These are phyloP conservation scores for Dione vanillae DNA, from an alignment of 2,888 invertebrate genomes.

Conservation along the genomic window DNA sequence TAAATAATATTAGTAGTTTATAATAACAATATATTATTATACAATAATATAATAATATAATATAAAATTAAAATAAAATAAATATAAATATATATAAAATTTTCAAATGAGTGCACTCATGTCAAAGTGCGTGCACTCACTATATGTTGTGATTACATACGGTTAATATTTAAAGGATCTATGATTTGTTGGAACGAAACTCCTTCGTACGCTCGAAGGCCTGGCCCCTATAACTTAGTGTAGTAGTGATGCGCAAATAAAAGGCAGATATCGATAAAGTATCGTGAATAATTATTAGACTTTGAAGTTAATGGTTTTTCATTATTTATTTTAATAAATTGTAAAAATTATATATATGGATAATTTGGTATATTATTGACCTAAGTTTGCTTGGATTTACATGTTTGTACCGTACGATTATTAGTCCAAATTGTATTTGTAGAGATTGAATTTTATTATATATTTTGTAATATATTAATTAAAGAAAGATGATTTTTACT, in stretches of 20 bases:
- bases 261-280: not conserved
- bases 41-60: not conserved
- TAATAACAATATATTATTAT: not conserved
- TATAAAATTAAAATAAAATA: constrained; percentile 49
- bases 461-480: too few relatives aligned
- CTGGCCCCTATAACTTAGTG: constrained; percentile 74
- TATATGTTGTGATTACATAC: constrained; percentile 67
- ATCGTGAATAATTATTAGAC: not conserved
- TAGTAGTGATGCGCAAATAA: constrained; percentile 54
- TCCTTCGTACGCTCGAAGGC: constrained; percentile 73
- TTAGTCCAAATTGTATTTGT: too few relatives aligned
- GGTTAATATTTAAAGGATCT: constrained; percentile 75
- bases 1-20: not conserved
- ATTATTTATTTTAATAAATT: not conserved
- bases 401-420: too few relatives aligned
- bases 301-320: not conserved
- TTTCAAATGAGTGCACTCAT: constrained; percentile 52
- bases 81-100: constrained; percentile 50
- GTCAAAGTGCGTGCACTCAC: constrained; percentile 65
- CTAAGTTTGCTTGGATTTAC: too few relatives aligned
- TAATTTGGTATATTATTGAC: too few relatives aligned
- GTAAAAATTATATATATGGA: too few relatives aligned
- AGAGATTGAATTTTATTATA: too few relatives aligned
- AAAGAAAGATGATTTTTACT: too few relatives aligned
- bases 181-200: constrained; percentile 75